These are phyloP conservation scores for Globicephala melas DNA, from an alignment of 2,113 vertebrate species.

Conservation along the genomic window DNA sequence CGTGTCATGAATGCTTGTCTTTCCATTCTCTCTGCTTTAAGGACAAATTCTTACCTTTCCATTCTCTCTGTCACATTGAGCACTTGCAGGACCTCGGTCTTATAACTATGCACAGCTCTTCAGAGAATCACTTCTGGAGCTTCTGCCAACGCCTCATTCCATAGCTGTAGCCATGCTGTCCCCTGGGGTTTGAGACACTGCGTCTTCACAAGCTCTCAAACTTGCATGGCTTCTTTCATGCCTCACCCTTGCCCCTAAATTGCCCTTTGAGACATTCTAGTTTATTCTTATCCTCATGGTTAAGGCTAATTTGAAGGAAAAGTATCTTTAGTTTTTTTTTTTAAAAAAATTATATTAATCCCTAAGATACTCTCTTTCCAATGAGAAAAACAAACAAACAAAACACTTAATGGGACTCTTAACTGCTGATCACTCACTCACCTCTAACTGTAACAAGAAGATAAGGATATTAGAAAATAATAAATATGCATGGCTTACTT, in stretches of 20 bases:
- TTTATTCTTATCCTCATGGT: background rate
- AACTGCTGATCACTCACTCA: background rate
- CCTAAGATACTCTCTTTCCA: background rate
- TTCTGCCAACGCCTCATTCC: background rate
- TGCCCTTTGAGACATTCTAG: background rate
- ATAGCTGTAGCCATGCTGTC: background rate
- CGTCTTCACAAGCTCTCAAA: background rate
- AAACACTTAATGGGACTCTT: background rate
- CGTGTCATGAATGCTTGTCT: background rate
- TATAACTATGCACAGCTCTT: background rate
- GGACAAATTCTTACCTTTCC: background rate
- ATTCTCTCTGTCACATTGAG: background rate
- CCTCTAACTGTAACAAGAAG: background rate
- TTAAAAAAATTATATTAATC: background rate
- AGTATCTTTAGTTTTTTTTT: background rate
- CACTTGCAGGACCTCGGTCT: background rate
- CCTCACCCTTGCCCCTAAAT: background rate
- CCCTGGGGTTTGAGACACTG: background rate
- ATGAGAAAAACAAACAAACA: background rate
- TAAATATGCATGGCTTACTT: background rate
- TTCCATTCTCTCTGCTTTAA: background rate
- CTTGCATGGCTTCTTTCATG: background rate
- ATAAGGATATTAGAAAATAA: background rate
- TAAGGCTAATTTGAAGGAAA: background rate
- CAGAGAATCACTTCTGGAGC: background rate